phyloP scores from a whole-genome alignment of 2,888 invertebrate species.

The Mythimna pallens region DNA sequence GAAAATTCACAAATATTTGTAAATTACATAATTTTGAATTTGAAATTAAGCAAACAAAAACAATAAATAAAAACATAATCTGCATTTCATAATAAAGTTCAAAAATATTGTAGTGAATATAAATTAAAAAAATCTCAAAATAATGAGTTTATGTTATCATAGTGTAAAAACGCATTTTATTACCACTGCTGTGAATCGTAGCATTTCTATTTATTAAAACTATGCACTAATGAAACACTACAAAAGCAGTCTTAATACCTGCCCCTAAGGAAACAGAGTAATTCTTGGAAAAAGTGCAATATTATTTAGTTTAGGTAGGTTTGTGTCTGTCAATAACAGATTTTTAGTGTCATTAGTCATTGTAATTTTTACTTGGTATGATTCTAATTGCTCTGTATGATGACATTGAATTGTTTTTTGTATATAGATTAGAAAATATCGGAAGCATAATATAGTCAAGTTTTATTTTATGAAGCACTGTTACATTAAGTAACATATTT shows the following conservation, averaged over 20 bases:
- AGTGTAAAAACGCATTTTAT: not conserved
- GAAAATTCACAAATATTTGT: not conserved
- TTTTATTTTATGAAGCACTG: too few relatives aligned
- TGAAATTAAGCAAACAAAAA: not conserved
- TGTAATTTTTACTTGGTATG: not conserved
- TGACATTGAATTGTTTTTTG: not conserved
- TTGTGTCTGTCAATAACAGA: not conserved
- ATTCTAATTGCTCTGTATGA: not conserved
- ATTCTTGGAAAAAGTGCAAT: not conserved
- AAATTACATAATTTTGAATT: not conserved
- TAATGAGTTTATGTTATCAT: conserved; percentile 7
- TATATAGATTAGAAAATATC: not conserved
- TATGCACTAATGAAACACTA: too few relatives aligned
- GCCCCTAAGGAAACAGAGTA: conserved; percentile 1
- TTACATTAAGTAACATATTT: too few relatives aligned
- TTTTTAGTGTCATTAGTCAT: too few relatives aligned
- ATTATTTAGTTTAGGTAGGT: not conserved
- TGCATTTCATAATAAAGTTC: not conserved
- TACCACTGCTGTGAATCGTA: not conserved
- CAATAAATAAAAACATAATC: not conserved
- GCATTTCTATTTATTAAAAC: too few relatives aligned
- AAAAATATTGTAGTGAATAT: not conserved
- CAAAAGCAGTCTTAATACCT: too few relatives aligned
- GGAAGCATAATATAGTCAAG: not conserved
- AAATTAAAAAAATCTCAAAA: not conserved